Percentiles rank a stretch among this genome's conserved stretches.
Evolutionary conservation across 1,140 invertebrate genomes (phyloP).

Genomic region (Anthonomus grandis): DNA sequence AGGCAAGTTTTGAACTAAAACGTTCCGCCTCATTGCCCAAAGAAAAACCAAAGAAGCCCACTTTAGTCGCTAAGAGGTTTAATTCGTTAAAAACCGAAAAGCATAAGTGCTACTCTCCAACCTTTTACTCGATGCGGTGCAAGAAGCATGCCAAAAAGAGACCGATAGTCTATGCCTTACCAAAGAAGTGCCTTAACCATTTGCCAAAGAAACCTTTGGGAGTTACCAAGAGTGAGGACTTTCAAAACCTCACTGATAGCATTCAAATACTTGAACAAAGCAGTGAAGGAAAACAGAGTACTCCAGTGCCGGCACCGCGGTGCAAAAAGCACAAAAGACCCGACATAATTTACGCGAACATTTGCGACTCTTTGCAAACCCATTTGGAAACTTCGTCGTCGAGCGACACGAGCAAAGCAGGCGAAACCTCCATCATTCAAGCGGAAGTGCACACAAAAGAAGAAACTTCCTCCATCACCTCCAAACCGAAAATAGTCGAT

Average conservation of each 20-base stretch:
- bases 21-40: slow-evolving; percentile 21
- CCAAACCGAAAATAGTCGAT: slow-evolving; percentile 14
- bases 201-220: slow-evolving; percentile 10
- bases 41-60: slow-evolving; percentile 20
- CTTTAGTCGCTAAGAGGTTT: slow-evolving; percentile 34
- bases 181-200: slow-evolving; percentile 32
- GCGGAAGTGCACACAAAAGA: slow-evolving; percentile 30
- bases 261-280: slow-evolving; percentile 45
- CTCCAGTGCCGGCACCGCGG: slow-evolving; percentile 42
- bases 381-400: slow-evolving; percentile 22
- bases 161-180: slow-evolving; percentile 42
- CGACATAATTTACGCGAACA: slow-evolving; percentile 40
- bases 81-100: slow-evolving; percentile 44
- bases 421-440: slow-evolving; percentile 30
- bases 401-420: slow-evolving; percentile 24
- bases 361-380: slow-evolving; percentile 26
- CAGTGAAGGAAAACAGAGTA: slow-evolving; percentile 19
- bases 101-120: slow-evolving; percentile 47
- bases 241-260: slow-evolving; percentile 41
- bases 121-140: slow-evolving; percentile 47
- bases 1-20: slow-evolving; percentile 26
- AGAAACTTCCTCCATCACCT: not conserved
- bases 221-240: slow-evolving; percentile 14
- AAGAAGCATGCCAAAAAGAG: slow-evolving; percentile 47
- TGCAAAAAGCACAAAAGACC: slow-evolving; percentile 38